Evolutionary conservation across 2,113 vertebrate species (phyloP).

Genomic region (Macrotus californicus): DNA sequence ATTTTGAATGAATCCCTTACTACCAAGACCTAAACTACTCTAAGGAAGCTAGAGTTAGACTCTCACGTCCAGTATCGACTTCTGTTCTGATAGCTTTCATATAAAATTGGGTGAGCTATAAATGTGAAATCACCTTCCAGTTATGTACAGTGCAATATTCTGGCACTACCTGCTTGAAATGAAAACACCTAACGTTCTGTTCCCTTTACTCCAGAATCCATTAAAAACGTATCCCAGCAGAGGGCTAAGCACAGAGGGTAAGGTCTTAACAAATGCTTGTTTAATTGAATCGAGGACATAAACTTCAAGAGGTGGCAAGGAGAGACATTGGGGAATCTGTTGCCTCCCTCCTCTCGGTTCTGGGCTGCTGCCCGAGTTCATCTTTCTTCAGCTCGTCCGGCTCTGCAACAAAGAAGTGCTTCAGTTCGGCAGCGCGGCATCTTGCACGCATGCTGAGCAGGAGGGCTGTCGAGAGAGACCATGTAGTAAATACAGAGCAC

Average conservation of each 20-base stretch:
- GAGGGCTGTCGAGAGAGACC: constrained; percentile 58
- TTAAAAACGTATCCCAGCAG: constrained; percentile 14
- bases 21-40: not conserved
- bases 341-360: not conserved
- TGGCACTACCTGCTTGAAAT: not conserved
- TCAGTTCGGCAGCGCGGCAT: not conserved
- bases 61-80: not conserved
- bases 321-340: not conserved
- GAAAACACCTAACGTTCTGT: not conserved
- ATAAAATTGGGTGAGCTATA: not conserved
- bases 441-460: constrained; percentile 50
- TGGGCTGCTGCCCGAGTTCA: not conserved
- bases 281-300: constrained; percentile 46
- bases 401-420: constrained; percentile 11
- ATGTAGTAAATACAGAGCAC: constrained; percentile 39
- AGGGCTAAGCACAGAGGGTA: not conserved
- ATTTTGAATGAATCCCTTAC: not conserved
- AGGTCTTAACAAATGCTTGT: constrained; percentile 35
- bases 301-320: not conserved
- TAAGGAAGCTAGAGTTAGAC: not conserved
- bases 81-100: not conserved
- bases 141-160: not conserved
- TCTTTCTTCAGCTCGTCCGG: constrained; percentile 28
- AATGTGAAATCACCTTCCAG: not conserved
- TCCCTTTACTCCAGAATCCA: constrained; percentile 15